phyloP scores from a whole-genome alignment of 1,140 invertebrate genomes.

The Macrobrachium rosenbergii region DNA sequence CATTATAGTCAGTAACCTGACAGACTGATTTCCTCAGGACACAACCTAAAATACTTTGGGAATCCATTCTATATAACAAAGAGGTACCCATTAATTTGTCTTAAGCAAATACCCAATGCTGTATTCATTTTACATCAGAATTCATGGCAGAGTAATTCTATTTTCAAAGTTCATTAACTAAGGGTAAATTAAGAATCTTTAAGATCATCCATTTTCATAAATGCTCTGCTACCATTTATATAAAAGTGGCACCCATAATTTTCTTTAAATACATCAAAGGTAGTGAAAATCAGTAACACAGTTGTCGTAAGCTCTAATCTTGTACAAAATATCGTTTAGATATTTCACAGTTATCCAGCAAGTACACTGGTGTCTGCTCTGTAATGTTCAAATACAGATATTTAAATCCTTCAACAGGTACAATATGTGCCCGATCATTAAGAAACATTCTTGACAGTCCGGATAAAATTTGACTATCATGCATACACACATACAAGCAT shows the following conservation, averaged over 20 bases:
- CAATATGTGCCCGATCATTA: conserved; percentile 60
- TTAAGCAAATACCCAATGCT: too few relatives aligned
- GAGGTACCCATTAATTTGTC: too few relatives aligned
- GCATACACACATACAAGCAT: neutral
- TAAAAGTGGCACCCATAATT: neutral
- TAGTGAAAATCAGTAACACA: neutral
- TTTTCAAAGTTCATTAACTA: neutral
- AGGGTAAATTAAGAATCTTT: neutral
- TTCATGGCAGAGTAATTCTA: too few relatives aligned
- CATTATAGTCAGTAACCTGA: too few relatives aligned
- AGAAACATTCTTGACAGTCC: conserved; percentile 55
- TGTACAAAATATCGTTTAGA: conserved; percentile 35
- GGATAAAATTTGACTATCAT: conserved; percentile 11
- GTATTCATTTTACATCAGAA: too few relatives aligned
- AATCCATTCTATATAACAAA: too few relatives aligned
- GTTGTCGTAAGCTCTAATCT: neutral
- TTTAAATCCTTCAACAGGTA: conserved; percentile 49
- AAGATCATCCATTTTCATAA: neutral
- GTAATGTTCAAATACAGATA: conserved; percentile 28
- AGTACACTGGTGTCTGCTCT: neutral
- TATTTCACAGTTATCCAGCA: conserved; percentile 14
- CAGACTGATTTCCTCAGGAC: too few relatives aligned
- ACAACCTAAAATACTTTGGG: too few relatives aligned
- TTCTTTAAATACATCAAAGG: neutral
- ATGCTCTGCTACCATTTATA: neutral